phyloP scores from a whole-genome alignment of 2,113 vertebrate species.

The Ondatra zibethicus region DNA sequence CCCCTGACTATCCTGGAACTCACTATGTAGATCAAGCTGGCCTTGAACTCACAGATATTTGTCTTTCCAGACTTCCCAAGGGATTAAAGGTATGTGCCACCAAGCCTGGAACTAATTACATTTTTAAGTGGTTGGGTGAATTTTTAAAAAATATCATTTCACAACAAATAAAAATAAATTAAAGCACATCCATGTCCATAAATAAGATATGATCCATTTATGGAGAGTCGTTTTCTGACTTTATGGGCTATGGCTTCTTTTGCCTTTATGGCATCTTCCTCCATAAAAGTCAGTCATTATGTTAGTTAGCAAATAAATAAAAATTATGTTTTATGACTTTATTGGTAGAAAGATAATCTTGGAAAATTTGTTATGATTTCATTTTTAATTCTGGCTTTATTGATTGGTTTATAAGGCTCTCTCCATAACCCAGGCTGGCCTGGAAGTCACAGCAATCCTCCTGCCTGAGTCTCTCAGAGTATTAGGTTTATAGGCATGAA shows the following conservation, averaged over 20 bases:
- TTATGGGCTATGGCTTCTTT: neutral
- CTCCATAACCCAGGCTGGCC: neutral
- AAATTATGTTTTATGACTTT: conserved; percentile 4
- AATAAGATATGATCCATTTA: neutral
- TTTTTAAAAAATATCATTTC: neutral
- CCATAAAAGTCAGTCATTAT: neutral
- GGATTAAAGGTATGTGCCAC: neutral
- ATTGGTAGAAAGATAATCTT: conserved; percentile 11
- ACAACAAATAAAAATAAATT: neutral
- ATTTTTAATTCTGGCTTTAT: neutral
- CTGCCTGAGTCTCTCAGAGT: neutral
- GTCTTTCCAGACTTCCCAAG: neutral
- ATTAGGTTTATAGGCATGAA: neutral
- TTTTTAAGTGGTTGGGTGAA: neutral
- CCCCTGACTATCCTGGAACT: neutral
- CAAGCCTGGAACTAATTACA: neutral
- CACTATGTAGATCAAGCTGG: neutral
- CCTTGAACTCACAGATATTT: neutral
- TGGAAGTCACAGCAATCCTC: neutral
- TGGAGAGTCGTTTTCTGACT: neutral
- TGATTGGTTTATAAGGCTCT: neutral
- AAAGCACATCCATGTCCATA: neutral
- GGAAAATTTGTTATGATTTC: conserved; percentile 18
- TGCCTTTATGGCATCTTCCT: neutral
- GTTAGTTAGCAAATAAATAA: neutral